phyloP scores from a whole-genome alignment of 2,888 invertebrate genomes.

The Nysson spinosus region DNA sequence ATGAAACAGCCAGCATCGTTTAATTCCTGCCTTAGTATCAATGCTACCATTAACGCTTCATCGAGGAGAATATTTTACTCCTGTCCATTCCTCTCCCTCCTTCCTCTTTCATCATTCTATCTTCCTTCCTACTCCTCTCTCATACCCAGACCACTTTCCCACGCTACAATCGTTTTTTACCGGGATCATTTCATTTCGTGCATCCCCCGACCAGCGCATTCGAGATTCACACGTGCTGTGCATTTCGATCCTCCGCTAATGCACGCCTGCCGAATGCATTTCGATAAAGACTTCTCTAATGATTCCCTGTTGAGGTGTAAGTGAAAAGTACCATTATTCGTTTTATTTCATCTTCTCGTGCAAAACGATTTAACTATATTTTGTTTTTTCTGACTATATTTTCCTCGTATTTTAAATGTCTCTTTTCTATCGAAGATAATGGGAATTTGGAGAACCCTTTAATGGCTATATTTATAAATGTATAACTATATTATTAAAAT shows the following conservation, averaged over 20 bases:
- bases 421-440: no score
- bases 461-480: no score
- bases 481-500: no score
- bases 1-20: slow-evolving; percentile 56
- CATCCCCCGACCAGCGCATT: neutral
- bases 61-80: slow-evolving; percentile 32
- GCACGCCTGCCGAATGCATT: slow-evolving; percentile 18
- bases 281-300: slow-evolving; percentile 41
- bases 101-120: no score
- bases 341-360: no score
- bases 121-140: neutral
- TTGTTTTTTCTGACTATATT: no score
- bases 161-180: slow-evolving; percentile 21
- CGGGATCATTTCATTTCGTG: slow-evolving; percentile 23
- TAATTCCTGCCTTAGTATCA: slow-evolving; percentile 55
- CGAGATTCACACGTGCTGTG: slow-evolving; percentile 15
- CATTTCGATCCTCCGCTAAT: slow-evolving; percentile 32
- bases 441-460: no score
- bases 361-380: no score
- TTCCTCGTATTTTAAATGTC: no score
- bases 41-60: slow-evolving; percentile 54
- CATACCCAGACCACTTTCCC: no score
- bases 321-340: no score
- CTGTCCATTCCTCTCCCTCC: neutral
- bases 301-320: slow-evolving; percentile 31